Evolutionary conservation across 2,113 vertebrate genomes (phyloP).

Genomic region (Chroicocephalus ridibundus): DNA sequence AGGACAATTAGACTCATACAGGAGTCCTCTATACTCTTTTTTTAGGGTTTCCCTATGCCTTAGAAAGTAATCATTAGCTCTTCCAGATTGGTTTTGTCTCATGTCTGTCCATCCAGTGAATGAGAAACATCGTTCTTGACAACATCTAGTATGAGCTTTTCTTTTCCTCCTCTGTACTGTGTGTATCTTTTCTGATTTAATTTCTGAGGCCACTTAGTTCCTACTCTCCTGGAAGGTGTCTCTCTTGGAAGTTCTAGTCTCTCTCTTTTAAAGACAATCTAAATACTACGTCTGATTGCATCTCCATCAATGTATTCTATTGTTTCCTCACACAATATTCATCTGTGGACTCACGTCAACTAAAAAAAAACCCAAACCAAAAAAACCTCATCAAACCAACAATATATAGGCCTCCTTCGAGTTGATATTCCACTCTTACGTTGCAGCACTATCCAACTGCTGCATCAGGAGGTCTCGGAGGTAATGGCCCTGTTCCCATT

Average conservation of each 20-base stretch:
- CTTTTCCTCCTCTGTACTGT: not conserved
- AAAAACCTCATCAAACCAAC: not conserved
- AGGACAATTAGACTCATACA: not conserved
- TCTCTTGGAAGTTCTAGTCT: not conserved
- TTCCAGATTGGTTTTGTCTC: not conserved
- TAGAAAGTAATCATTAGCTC: not conserved
- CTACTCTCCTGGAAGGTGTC: not conserved
- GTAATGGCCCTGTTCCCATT: not conserved
- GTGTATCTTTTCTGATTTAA: not conserved
- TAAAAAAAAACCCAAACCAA: not conserved
- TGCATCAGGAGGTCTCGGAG: not conserved
- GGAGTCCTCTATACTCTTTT: not conserved
- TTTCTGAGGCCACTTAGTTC: not conserved
- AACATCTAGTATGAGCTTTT: not conserved
- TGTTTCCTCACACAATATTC: not conserved
- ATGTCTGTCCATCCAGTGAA: not conserved
- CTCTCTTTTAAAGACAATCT: not conserved
- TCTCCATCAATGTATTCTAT: not conserved
- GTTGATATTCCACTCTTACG: not conserved
- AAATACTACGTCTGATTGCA: not conserved
- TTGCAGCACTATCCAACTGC: not conserved
- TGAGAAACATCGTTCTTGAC: not conserved
- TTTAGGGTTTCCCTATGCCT: not conserved
- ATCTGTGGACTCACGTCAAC: not conserved
- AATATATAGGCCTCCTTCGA: not conserved